phyloP scores from a whole-genome alignment of 2,888 invertebrate species.

The Sminthurinus aureus region DNA sequence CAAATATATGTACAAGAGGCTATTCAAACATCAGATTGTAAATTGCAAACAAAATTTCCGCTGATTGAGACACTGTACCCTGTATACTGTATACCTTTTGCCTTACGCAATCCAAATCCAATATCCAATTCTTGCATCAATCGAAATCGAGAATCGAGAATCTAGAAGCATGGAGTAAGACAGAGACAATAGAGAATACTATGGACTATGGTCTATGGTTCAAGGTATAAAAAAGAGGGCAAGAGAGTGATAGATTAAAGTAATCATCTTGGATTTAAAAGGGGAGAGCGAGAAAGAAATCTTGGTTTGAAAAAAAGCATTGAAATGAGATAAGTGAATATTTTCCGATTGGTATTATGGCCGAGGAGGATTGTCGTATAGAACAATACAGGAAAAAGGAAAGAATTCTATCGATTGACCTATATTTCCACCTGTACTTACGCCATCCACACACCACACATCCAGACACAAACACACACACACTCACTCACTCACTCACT shows the following conservation, averaged over 20 bases:
- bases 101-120: no score
- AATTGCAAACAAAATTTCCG: background rate
- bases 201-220: no score
- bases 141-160: no score
- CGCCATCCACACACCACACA: constrained; percentile 3
- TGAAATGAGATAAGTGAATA: constrained; percentile 10
- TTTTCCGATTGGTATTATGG: constrained; percentile 11
- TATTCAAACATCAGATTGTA: background rate
- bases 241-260: no score
- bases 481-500: background rate
- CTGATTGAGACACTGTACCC: constrained; percentile 17
- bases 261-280: no score
- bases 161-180: no score
- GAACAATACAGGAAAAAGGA: constrained; percentile 16
- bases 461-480: background rate
- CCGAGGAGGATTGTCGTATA: background rate
- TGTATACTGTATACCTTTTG: no score
- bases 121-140: no score
- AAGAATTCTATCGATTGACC: constrained; percentile 43
- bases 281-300: background rate
- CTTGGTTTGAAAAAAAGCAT: background rate
- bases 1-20: background rate
- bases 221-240: no score
- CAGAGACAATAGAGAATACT: background rate
- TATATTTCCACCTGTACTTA: constrained; percentile 40